These are phyloP conservation scores for Zeuzera pyrina DNA, from an alignment of 2,888 invertebrate genomes.

Conservation along the genomic window DNA sequence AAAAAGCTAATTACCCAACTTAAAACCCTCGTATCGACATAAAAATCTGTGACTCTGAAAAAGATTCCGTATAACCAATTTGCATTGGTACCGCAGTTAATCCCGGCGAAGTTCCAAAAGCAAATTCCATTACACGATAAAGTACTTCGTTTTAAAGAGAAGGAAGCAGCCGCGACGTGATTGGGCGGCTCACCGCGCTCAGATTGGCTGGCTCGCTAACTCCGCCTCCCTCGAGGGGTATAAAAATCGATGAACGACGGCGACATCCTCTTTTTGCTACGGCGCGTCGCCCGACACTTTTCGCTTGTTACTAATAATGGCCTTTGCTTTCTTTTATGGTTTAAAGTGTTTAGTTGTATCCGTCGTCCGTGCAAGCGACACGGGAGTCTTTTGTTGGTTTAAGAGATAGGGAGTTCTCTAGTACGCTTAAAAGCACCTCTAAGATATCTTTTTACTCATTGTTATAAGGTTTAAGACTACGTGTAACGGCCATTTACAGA, in stretches of 20 bases:
- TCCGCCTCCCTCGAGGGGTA: conserved; percentile 61
- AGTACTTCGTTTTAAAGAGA: conserved; percentile 46
- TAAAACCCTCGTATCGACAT: neutral
- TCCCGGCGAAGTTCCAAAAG: conserved; percentile 51
- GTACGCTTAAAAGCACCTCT: conserved; percentile 45
- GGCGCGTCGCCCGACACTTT: conserved; percentile 56
- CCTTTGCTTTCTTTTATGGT: conserved; percentile 57
- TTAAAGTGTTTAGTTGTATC: conserved; percentile 68
- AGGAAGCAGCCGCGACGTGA: conserved; percentile 48
- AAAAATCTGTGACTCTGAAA: conserved; percentile 12
- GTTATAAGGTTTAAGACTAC: too few relatives aligned
- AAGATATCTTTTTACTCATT: conserved; percentile 49
- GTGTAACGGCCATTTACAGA: too few relatives aligned
- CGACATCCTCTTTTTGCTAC: conserved; percentile 50
- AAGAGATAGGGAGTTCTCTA: conserved; percentile 37
- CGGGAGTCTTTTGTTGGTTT: conserved; percentile 54
- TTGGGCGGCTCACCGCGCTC: conserved; percentile 62
- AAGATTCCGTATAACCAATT: conserved; percentile 41
- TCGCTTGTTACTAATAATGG: conserved; percentile 63
- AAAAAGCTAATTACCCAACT: neutral
- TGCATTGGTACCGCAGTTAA: conserved; percentile 46
- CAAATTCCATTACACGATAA: conserved; percentile 67
- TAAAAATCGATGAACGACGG: conserved; percentile 65
- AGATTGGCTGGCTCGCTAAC: conserved; percentile 59
- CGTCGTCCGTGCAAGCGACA: conserved; percentile 54